Conservation (phyloP, 2,113 vertebrate species). For the Oxyruncus cristatus region DNA sequence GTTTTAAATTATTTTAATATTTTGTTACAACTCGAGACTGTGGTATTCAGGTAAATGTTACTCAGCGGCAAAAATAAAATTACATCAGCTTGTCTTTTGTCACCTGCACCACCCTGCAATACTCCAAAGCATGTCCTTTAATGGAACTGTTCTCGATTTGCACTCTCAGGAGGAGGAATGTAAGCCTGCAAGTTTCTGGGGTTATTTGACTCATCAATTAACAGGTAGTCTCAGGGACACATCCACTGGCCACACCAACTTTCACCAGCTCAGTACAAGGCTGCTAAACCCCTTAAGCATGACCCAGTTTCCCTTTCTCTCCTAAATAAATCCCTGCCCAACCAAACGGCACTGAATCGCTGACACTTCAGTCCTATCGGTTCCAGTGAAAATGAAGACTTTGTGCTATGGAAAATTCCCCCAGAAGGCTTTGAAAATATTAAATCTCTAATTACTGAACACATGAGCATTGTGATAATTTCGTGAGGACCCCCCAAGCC, state of each 20-base stretch:
- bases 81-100: not conserved
- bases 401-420: rapidly evolving
- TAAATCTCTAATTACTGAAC: not conserved
- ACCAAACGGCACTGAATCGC: not conserved
- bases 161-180: not conserved
- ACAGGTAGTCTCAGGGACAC: not conserved
- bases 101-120: not conserved
- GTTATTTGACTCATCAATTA: not conserved
- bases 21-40: not conserved
- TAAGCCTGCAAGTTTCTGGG: not conserved
- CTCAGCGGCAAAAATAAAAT: not conserved
- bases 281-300: not conserved
- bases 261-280: not conserved
- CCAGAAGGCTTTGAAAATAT: not conserved
- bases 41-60: not conserved
- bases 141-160: not conserved
- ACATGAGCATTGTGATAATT: not conserved
- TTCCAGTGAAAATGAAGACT: not conserved
- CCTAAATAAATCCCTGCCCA: not conserved
- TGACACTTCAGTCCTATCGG: rapidly evolving
- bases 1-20: not conserved
- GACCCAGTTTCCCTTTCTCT: not conserved
- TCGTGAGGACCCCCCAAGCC: rapidly evolving
- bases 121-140: rapidly evolving
- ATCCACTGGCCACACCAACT: not conserved